phyloP scores from a whole-genome alignment of 2,113 vertebrate species.

The Aythya baeri region DNA sequence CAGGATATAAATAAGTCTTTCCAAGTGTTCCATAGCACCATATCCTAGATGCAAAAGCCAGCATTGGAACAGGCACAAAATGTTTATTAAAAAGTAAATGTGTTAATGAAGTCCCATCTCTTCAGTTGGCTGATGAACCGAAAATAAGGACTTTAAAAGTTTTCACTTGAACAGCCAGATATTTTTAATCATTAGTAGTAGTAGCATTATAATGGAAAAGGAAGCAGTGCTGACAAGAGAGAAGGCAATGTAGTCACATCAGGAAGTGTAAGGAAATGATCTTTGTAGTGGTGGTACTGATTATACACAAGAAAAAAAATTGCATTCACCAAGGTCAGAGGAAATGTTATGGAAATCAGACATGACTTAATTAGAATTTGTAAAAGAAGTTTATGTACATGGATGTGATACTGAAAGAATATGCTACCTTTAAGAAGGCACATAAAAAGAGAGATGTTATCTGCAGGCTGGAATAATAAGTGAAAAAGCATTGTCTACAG shows the following conservation, averaged over 20 bases:
- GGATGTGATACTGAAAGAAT: background rate
- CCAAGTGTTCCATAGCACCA: background rate
- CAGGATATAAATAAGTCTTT: background rate
- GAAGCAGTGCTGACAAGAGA: background rate
- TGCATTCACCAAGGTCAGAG: background rate
- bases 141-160: background rate
- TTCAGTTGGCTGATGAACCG: background rate
- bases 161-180: background rate
- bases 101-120: background rate
- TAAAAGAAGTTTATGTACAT: background rate
- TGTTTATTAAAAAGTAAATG: background rate
- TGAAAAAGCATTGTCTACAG: background rate
- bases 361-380: background rate
- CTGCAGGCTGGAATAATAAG: background rate
- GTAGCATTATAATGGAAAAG: background rate
- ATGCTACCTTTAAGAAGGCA: background rate
- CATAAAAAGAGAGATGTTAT: background rate
- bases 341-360: background rate
- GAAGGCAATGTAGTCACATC: background rate
- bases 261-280: background rate
- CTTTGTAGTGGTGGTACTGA: background rate
- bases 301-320: background rate
- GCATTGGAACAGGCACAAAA: background rate
- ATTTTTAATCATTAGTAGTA: background rate
- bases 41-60: background rate